phyloP scores from a whole-genome alignment of 2,797 vertebrate species.

The Buphagus erythrorhynchus region DNA sequence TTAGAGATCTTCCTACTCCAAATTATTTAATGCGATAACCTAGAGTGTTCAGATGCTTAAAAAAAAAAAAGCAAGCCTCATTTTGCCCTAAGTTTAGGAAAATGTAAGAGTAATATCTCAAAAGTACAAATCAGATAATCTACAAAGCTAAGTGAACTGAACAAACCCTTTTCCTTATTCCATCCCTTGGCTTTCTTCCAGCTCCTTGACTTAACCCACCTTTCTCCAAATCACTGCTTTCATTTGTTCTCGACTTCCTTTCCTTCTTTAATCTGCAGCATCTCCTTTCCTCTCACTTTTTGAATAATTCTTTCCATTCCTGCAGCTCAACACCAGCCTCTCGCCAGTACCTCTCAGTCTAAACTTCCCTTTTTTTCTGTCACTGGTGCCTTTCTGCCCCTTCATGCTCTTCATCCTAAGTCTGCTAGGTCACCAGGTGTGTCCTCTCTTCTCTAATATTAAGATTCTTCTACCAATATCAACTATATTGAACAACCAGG shows the following conservation, averaged over 20 bases:
- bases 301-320: background rate
- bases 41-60: background rate
- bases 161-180: background rate
- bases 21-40: background rate
- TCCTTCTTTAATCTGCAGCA: background rate
- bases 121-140: background rate
- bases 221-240: background rate
- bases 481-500: background rate
- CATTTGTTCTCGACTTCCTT: background rate
- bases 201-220: background rate
- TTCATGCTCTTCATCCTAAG: background rate
- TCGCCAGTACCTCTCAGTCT: background rate
- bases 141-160: background rate
- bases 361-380: background rate
- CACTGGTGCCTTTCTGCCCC: background rate
- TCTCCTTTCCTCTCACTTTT: background rate
- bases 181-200: background rate
- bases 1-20: background rate
- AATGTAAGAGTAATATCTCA: background rate
- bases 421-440: background rate
- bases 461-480: background rate
- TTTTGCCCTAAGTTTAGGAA: background rate
- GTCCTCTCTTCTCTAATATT: background rate
- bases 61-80: background rate
- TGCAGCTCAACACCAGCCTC: background rate